Base-by-base conservation (phyloP, 2,888 invertebrate genomes). In the Thecocarcelia acutangulata region DNA sequence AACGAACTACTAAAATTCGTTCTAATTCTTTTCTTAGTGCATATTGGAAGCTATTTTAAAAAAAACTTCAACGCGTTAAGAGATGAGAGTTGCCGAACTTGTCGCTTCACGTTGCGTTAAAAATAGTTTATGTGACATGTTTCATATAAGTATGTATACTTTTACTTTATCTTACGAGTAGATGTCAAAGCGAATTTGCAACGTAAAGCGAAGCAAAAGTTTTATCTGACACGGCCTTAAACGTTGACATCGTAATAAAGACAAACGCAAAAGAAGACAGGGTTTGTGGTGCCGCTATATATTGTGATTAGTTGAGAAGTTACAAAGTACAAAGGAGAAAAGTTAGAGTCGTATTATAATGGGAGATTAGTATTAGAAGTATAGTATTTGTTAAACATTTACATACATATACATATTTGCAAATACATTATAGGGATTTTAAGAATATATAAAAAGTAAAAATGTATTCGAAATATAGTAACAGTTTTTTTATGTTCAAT, bases 201-300 rank as follows among this genome's bases (percentile, higher is more conserved):
- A n/a, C n/a, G n/a, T n/a, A n/a, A n/a, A n/a, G n/a, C n/a, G n/a
- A n/a, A n/a, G n/a, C n/a, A n/a, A n/a, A n/a, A n/a, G n/a, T n/a
- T n/a, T n/a, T n/a, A n/a, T n/a, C n/a, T n/a, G 15, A 52, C n/a
- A 46, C 37, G 58, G 24, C 21, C 19, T 6, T 13, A 42, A 40
- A 42, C 24, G 11, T 42, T 66, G 64, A 52, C 33, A 40, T n/a
- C 15, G 56, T 40, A 54, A 42, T 63, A 28, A 48, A 24, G 54
- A 17, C 61, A 56, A 54, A 74, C 15, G 3, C 21, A 21, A 40
- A 50, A 11, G 19, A 5, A 54, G 24, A 33, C 12, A 48, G 56
- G 66, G 58, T 73, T 58, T 54, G 24, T 54, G 15, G 78, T 79
- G 70, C 64, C 75, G 70, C 64, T 75, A 52, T 58, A 37, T 46